phyloP scores from a whole-genome alignment of 2,797 vertebrate species.

The Liparis tanakae region DNA sequence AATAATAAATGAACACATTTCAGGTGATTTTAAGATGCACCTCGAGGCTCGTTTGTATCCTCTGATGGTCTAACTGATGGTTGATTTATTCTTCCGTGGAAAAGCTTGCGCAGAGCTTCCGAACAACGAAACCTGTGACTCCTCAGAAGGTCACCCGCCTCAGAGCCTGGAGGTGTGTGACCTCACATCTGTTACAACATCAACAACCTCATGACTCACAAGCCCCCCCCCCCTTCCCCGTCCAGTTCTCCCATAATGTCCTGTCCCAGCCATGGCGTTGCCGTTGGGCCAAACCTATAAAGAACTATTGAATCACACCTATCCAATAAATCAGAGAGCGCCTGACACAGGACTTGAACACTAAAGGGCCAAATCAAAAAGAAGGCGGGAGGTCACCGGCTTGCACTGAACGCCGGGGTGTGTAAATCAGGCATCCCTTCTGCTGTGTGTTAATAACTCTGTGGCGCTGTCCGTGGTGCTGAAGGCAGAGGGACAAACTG shows the following conservation, averaged over 20 bases:
- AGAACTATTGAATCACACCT: neutral
- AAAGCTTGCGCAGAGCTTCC: neutral
- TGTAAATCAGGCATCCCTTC: neutral
- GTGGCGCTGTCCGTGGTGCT: neutral
- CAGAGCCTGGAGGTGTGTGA: neutral
- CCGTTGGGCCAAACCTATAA: neutral
- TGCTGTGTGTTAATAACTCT: neutral
- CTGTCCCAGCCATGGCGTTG: neutral
- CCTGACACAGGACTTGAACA: neutral
- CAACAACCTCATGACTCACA: no score
- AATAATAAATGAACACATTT: neutral
- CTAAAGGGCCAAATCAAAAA: neutral
- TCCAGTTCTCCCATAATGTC: neutral
- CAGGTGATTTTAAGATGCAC: neutral
- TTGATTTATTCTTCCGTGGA: neutral
- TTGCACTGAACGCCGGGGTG: neutral
- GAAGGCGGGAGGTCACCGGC: neutral
- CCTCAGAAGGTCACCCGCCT: no score
- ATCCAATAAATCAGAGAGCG: neutral
- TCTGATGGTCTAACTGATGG: neutral
- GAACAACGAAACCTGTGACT: no score
- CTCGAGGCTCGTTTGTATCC: neutral
- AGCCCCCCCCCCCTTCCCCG: no score
- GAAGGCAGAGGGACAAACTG: neutral
- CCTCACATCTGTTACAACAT: no score